Base-by-base conservation (phyloP, 2,113 vertebrate species). In the Alouatta palliata region DNA sequence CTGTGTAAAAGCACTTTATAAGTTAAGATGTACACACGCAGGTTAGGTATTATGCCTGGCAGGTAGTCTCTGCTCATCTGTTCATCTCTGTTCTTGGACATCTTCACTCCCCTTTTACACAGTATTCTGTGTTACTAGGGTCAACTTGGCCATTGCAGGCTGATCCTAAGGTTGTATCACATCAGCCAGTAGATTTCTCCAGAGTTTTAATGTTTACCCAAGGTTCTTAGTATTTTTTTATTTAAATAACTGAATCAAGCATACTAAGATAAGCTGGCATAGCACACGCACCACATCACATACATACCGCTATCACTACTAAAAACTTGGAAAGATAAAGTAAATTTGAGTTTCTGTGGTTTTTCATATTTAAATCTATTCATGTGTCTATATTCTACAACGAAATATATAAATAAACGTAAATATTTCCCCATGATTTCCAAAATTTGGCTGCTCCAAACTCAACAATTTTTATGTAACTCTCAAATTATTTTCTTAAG, bases 181-280 rank as follows among this genome's bases (percentile, higher is more conserved):
- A 90, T 61, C 25, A 86, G 32, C 58, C 43, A 70, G 11, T 11
- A 94, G 32, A 54, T 11, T 6, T 58, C 30, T 27, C 25, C 49
- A 80, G 25, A 43, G 32, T 84, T 93, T 91, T 93, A 61, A 3
- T 85, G n/a, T 73, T 82, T 45, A 64, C 45, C 37, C 19, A 17
- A 49, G 20, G 58, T 58, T 47, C 37, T 64, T 14, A 32, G 30
- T 32, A 12, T 23, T 32, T 87, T 73, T 80, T 71, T 58, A 52
- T 87, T 93, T 66, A 88, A 94, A 94, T 90, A 86, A 86, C 35
- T 58, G 37, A 37, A 58, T 66, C 58, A 87, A 49, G 49, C 61
- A 45, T 54, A 45, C 21, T 37, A n/a, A 79, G 58, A 66, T 58
- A 45, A 77, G 30, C 45, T 13, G 40, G 40, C 56, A 23, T 11